These are phyloP conservation scores for Porites divaricata DNA, from an alignment of 92 coral and sea anemone species.

Conservation along the genomic window DNA sequence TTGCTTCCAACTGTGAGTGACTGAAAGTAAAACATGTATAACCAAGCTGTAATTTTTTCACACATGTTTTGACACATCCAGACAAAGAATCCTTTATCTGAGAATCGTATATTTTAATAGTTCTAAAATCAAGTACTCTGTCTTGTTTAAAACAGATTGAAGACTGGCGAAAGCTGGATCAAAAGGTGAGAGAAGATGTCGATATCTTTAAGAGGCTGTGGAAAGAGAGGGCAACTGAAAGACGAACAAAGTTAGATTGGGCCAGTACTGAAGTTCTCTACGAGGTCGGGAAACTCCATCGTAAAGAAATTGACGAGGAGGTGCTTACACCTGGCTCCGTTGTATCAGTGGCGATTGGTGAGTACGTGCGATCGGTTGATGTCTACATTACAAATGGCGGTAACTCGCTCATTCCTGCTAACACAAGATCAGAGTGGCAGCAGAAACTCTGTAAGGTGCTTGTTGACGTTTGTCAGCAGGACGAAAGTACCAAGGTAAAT, in stretches of 20 bases:
- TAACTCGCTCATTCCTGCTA: background rate
- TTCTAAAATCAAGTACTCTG: background rate
- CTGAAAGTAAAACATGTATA: too few species aligned
- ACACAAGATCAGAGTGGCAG: conserved; percentile 15
- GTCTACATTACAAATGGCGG: background rate
- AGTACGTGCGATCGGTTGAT: conserved; percentile 7
- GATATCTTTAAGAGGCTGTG: background rate
- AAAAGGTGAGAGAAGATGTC: conserved; percentile 2
- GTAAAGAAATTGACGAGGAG: background rate
- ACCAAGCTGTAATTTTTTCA: too few species aligned
- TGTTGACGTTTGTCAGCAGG: conserved; percentile 15
- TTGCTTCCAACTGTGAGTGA: too few species aligned
- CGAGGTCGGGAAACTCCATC: background rate
- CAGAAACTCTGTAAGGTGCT: conserved; percentile 34
- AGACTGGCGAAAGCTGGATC: conserved; percentile 20
- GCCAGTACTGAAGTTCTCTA: background rate
- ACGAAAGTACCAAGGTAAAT: conserved; percentile 16
- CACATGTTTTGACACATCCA: too few species aligned
- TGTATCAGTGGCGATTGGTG: conserved; percentile 21
- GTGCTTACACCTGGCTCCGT: conserved; percentile 19
- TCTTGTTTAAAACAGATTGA: conserved; percentile 6
- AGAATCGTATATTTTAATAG: background rate
- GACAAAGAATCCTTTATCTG: too few species aligned
- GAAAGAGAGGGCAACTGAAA: conserved; percentile 7
- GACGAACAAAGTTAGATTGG: conserved; percentile 32